These are phyloP conservation scores for Plebejus anna DNA, from an alignment of 2,888 invertebrate genomes.

Conservation along the genomic window DNA sequence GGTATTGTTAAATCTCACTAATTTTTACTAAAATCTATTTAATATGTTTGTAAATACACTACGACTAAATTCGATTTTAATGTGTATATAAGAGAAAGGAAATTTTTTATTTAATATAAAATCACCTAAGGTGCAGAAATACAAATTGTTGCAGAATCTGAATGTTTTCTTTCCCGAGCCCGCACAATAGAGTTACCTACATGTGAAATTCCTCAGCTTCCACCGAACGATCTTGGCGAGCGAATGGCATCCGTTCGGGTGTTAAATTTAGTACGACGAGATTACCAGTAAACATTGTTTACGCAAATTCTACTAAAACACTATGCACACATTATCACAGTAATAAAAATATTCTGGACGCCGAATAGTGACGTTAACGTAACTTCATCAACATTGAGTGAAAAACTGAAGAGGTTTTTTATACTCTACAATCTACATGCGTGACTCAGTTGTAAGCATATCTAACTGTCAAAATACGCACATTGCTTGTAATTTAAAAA, in stretches of 20 bases:
- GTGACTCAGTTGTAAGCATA: no score
- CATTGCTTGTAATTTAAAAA: no score
- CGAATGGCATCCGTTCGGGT: conserved; percentile 38
- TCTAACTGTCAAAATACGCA: no score
- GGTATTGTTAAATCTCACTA: conserved; percentile 79
- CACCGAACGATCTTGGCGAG: conserved; percentile 44
- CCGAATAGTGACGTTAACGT: background rate
- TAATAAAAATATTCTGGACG: background rate
- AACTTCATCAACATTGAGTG: background rate
- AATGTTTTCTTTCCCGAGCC: conserved; percentile 48
- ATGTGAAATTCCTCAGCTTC: conserved; percentile 35
- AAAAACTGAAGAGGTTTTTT: background rate
- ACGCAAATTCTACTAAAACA: conserved; percentile 33
- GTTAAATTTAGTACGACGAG: conserved; percentile 48
- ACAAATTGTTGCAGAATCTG: conserved; percentile 76
- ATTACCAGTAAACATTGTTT: conserved; percentile 45
- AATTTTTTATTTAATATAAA: conserved; percentile 75
- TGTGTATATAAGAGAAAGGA: conserved; percentile 77
- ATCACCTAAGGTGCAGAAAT: conserved; percentile 77
- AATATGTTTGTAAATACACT: conserved; percentile 82
- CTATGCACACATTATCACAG: conserved; percentile 11
- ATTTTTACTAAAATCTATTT: conserved; percentile 80
- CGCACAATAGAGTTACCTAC: conserved; percentile 24
- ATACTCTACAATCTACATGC: no score
- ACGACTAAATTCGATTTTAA: conserved; percentile 77